Conservation (phyloP, 2,113 vertebrate species). For the Syngnathus scovelli region DNA sequence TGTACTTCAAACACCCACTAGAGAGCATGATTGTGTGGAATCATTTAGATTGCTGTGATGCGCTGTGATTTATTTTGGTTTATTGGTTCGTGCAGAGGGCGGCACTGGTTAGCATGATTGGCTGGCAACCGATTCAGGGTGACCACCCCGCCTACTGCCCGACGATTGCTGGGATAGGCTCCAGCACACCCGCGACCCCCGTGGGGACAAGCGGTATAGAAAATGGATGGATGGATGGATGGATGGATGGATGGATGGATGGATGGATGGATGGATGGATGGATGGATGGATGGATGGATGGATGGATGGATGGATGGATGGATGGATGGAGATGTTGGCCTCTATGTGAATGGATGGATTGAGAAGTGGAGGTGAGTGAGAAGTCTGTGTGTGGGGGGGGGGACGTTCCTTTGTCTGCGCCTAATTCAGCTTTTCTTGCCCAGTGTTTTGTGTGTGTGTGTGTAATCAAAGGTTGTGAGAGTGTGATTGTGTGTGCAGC, state of each 20-base stretch:
- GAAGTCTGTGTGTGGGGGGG: background rate
- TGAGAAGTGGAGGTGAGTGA: background rate
- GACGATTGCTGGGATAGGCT: no score
- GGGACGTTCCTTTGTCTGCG: slow-evolving; percentile 56
- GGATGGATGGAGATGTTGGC: background rate
- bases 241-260: no score
- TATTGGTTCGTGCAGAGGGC: background rate
- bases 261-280: no score
- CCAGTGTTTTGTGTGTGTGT: slow-evolving; percentile 48
- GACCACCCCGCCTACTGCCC: no score
- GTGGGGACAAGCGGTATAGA: no score
- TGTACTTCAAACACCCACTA: background rate
- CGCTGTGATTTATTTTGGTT: background rate
- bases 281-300: no score
- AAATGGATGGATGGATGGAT: no score
- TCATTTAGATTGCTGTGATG: background rate
- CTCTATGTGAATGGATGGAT: slow-evolving; percentile 49
- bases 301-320: no score
- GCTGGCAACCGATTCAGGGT: no score
- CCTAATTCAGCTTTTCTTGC: slow-evolving; percentile 59
- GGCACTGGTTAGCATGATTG: no score
- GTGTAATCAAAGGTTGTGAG: slow-evolving; percentile 64
- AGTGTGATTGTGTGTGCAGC: slow-evolving; percentile 74
- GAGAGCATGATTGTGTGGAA: background rate
- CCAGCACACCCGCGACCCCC: no score